A percentile compares a stretch with the other conserved stretches of the same genome.
These are phyloP conservation scores for Eleginops maclovinus DNA, from an alignment of 2,113 vertebrate genomes.

Conservation along the genomic window DNA sequence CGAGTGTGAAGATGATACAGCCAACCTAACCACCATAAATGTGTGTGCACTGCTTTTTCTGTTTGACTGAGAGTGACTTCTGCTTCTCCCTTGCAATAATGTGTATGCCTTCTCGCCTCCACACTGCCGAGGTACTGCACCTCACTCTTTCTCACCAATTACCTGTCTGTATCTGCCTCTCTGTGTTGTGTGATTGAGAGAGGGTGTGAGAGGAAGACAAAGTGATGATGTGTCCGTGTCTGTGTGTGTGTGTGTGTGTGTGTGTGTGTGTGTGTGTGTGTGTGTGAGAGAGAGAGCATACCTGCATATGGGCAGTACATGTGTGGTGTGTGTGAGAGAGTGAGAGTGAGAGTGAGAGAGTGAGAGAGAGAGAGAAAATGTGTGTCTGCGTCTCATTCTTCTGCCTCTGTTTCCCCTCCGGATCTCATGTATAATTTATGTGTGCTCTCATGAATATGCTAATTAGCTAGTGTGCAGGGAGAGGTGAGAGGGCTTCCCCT, in stretches of 20 bases:
- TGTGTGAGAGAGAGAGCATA: slow-evolving; percentile 1
- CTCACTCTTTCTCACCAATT: slow-evolving; percentile 81
- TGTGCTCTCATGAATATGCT: slow-evolving; percentile 86
- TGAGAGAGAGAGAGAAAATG: slow-evolving; percentile 38
- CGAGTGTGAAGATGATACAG: slow-evolving; percentile 44
- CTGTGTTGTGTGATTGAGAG: slow-evolving; percentile 75
- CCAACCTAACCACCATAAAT: slow-evolving; percentile 45
- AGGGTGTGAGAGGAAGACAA: slow-evolving; percentile 59
- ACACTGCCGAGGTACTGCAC: slow-evolving; percentile 53
- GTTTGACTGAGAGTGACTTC: slow-evolving; percentile 68
- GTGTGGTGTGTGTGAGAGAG: slow-evolving; percentile 22
- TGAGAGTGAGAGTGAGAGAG: slow-evolving; percentile 26
- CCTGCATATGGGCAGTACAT: too few species aligned
- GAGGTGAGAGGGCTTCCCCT: slow-evolving; percentile 89
- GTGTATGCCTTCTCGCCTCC: slow-evolving; percentile 58
- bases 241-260: slow-evolving; percentile 19
- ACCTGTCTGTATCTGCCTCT: slow-evolving; percentile 73
- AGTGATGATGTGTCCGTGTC: slow-evolving; percentile 49
- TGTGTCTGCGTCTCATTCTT: slow-evolving; percentile 77
- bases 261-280: slow-evolving; percentile 21
- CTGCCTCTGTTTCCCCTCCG: slow-evolving; percentile 82
- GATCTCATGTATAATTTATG: slow-evolving; percentile 88
- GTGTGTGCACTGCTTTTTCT: slow-evolving; percentile 58
- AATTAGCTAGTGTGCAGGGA: slow-evolving; percentile 83
- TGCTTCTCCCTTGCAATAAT: slow-evolving; percentile 64